phyloP scores from a whole-genome alignment of 2,888 invertebrate genomes.

The Allolobophora icterica region DNA sequence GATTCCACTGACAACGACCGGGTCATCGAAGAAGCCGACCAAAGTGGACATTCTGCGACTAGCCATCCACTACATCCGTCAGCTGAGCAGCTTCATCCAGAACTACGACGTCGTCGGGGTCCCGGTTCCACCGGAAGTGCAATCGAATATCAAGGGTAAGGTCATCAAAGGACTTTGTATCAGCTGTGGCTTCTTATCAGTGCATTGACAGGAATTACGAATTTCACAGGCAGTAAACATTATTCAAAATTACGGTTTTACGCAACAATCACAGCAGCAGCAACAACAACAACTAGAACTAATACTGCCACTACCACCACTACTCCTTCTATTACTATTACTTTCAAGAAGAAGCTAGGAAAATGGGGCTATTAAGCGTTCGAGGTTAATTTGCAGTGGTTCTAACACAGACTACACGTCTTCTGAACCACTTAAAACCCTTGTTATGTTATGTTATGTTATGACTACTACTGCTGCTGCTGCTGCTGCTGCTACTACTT shows the following conservation, averaged over 20 bases:
- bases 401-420: too few relatives aligned
- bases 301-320: too few relatives aligned
- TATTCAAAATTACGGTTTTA: too few relatives aligned
- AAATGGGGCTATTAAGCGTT: too few relatives aligned
- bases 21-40: slow-evolving; percentile 25
- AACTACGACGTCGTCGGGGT: slow-evolving; percentile 3
- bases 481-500: too few relatives aligned
- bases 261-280: neutral
- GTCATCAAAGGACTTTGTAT: neutral
- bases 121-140: neutral
- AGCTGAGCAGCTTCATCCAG: slow-evolving; percentile 13
- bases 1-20: slow-evolving; percentile 19
- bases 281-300: neutral
- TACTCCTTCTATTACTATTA: too few relatives aligned
- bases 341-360: too few relatives aligned
- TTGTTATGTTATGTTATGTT: too few relatives aligned
- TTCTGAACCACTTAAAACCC: too few relatives aligned
- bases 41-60: slow-evolving; percentile 34
- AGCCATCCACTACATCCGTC: slow-evolving; percentile 33
- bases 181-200: neutral
- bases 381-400: too few relatives aligned
- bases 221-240: neutral
- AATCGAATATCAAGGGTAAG: neutral
- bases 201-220: neutral
- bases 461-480: too few relatives aligned